phyloP scores from a whole-genome alignment of 2,113 vertebrate genomes.

The Nannospalax galili region DNA sequence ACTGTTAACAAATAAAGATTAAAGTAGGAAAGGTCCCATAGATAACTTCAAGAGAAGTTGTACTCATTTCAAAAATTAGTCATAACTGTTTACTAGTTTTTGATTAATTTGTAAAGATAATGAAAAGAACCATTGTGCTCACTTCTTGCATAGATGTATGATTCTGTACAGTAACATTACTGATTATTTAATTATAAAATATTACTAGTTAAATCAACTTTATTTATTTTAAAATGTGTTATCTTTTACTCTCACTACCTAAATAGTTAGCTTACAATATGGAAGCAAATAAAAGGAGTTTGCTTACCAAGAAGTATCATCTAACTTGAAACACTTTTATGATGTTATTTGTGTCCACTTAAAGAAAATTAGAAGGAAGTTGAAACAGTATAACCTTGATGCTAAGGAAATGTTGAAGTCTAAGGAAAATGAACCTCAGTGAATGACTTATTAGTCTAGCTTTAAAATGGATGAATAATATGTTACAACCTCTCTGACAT shows the following conservation, averaged over 20 bases:
- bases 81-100: neutral
- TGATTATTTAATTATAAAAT: neutral
- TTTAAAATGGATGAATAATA: conserved; percentile 88
- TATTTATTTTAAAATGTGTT: neutral
- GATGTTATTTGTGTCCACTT: neutral
- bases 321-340: conserved; percentile 43
- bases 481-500: conserved; percentile 88
- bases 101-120: neutral
- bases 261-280: neutral
- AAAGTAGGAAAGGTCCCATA: neutral
- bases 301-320: neutral
- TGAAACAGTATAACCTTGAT: conserved; percentile 84
- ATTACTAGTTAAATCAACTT: neutral
- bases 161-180: neutral
- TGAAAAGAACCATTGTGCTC: neutral
- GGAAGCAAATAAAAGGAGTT: conserved; percentile 28
- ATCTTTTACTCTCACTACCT: neutral
- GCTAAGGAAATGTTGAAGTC: conserved; percentile 79
- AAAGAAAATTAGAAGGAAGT: conserved; percentile 76
- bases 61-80: neutral
- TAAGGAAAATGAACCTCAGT: conserved; percentile 81
- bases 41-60: neutral
- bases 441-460: conserved; percentile 86
- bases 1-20: neutral
- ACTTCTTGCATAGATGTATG: neutral